phyloP scores from a whole-genome alignment of 2,888 invertebrate species.

The Watsonalla cultraria region DNA sequence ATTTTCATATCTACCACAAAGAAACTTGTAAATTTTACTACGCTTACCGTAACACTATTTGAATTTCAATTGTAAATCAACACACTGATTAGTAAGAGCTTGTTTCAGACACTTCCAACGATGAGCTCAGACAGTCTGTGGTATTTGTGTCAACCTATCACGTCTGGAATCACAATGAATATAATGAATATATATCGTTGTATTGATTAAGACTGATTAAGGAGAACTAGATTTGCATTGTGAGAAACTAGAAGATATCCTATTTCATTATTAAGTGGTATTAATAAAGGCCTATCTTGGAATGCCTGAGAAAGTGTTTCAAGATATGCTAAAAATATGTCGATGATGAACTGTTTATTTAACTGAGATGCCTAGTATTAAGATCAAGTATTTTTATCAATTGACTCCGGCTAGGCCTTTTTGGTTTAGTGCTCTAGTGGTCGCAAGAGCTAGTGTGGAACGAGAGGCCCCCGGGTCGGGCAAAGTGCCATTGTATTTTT shows the following conservation, averaged over 20 bases:
- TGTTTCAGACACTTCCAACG: constrained; percentile 3
- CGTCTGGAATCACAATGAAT: background rate
- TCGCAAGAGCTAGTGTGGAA: no score
- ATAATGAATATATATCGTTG: background rate
- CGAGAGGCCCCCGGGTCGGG: no score
- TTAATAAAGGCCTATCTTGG: background rate
- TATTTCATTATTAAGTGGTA: background rate
- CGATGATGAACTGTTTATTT: no score
- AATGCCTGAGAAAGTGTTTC: no score
- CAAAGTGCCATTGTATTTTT: no score
- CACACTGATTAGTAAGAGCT: background rate
- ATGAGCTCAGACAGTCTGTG: background rate
- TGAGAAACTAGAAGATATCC: background rate
- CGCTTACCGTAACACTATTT: background rate
- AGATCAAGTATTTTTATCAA: no score
- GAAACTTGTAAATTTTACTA: background rate
- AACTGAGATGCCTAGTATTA: no score
- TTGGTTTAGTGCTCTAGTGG: no score
- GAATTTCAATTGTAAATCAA: background rate
- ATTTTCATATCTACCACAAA: background rate
- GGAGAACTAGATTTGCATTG: background rate
- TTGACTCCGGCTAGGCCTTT: no score
- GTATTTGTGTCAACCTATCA: background rate
- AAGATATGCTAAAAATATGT: no score
- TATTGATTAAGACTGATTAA: background rate